Base-by-base conservation (phyloP, 2,797 vertebrate species). In the Etheostoma perlongum region DNA sequence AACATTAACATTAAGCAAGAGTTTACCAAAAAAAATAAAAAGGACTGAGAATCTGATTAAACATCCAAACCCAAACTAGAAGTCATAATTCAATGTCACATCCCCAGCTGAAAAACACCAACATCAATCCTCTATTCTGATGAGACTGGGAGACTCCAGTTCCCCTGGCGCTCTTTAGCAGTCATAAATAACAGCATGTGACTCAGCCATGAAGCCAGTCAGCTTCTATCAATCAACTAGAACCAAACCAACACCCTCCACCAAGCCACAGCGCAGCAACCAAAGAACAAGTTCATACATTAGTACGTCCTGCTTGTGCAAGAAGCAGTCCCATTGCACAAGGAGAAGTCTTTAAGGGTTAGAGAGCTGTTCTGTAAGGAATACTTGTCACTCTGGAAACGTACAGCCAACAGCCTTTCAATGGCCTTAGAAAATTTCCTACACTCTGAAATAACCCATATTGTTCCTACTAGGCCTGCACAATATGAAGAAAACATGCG, bases 101-200 rank as follows among this genome's bases (percentile, higher is more conserved):
- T 25, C 25, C 3, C 11, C 12, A 51, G 40, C 6, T 46, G 2
- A 30, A 23, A 64, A n/a, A 44, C 33, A 4, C 21, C 46, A 15
- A 13, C 23, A 57, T 67, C n/a, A 67, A 2, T 27, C 21, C 46
- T 33, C 7, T 6, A 9, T 23, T 54, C 44, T 40, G 48, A 63
- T 58, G 48, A 67, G 48, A 23, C 21, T 1, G 12, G 15, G 40
- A 30, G 23, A 11, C 58, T 53, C 16, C 5, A 12, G 27, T 74
- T 44, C 55, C 64, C n/a, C 30, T 18, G n/a, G 36, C 47, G 21
- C 42, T 65, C 14, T 54, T 68, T 19, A 52, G 27, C 18, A n/a
- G 25, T 48, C 74, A 70, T 74, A 78, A 78, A 80, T 49, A 80
- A 68, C 23, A 68, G 55, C 63, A 76, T 78, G 73, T 83, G 76